phyloP scores from a whole-genome alignment of 2,888 invertebrate genomes.

The Pilophorus perplexus region DNA sequence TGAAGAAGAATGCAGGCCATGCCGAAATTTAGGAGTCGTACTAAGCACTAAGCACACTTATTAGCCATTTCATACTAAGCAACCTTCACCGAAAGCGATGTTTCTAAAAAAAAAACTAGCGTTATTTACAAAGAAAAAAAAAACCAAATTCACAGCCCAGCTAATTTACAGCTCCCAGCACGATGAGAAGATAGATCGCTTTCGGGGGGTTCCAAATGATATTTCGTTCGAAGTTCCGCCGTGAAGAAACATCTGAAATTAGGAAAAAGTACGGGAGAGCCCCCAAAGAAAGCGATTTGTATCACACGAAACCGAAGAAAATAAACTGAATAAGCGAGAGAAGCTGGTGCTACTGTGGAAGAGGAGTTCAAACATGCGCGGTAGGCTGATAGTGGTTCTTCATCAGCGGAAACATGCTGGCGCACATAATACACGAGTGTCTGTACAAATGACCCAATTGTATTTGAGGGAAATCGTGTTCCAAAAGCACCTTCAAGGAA shows the following conservation, averaged over 20 bases:
- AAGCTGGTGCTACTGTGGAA: too few species aligned
- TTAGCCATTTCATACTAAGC: constrained; percentile 21
- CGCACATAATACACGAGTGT: too few species aligned
- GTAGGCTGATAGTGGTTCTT: too few species aligned
- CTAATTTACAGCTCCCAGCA: constrained; percentile 21
- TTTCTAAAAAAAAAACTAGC: neutral
- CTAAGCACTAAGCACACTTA: constrained; percentile 28
- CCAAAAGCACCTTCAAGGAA: too few species aligned
- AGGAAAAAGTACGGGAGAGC: too few species aligned
- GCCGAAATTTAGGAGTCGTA: neutral
- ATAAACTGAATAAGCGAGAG: too few species aligned
- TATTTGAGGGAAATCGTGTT: too few species aligned
- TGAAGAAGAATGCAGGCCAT: constrained; percentile 5
- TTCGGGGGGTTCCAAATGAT: constrained; percentile 1
- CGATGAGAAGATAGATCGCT: neutral
- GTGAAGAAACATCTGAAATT: constrained; percentile 12
- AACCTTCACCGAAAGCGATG: neutral
- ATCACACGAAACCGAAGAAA: too few species aligned
- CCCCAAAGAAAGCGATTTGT: too few species aligned
- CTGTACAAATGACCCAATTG: too few species aligned
- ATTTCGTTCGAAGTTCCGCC: constrained; percentile 1
- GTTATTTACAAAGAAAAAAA: neutral
- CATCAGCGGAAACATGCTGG: too few species aligned
- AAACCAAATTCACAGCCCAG: neutral
- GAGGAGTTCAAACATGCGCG: too few species aligned